Percentiles rank a stretch among this genome's conserved stretches.
Evolutionary conservation across 2,113 vertebrate species (phyloP).

Genomic region (Micronisus gabar): DNA sequence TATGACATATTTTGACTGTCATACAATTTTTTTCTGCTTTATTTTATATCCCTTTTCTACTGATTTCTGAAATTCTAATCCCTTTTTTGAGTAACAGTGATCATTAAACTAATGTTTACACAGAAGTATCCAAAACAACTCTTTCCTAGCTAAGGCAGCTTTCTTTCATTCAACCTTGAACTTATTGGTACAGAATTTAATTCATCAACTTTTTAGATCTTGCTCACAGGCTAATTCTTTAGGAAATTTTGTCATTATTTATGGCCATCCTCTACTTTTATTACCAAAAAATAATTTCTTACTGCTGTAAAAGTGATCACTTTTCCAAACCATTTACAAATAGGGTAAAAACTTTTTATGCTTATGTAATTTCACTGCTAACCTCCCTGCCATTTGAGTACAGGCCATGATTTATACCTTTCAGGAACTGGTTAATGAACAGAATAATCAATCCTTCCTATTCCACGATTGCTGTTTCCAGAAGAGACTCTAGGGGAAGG

Average conservation of each 20-base stretch:
- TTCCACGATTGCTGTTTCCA: fast-evolving
- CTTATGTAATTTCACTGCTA: too few relatives aligned
- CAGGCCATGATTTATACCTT: fast-evolving
- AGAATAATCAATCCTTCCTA: neutral
- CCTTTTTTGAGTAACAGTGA: neutral
- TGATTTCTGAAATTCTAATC: neutral
- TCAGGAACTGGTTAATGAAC: neutral
- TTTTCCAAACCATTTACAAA: neutral
- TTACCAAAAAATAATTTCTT: neutral
- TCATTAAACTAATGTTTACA: neutral
- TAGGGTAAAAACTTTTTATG: neutral
- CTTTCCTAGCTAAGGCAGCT: neutral
- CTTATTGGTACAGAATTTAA: neutral
- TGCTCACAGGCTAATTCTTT: neutral
- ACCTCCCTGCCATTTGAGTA: neutral
- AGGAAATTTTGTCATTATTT: neutral
- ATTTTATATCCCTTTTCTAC: neutral
- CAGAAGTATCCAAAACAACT: neutral
- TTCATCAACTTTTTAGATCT: neutral
- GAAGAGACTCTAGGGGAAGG: neutral
- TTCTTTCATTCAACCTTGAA: neutral
- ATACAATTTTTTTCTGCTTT: neutral
- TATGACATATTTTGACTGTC: neutral
- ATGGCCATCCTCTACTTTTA: neutral
- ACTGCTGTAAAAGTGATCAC: fast-evolving